These are phyloP conservation scores for Hippasteria phrygiana DNA, from an alignment of 53 echinoderm and acorn worm species.

Conservation along the genomic window DNA sequence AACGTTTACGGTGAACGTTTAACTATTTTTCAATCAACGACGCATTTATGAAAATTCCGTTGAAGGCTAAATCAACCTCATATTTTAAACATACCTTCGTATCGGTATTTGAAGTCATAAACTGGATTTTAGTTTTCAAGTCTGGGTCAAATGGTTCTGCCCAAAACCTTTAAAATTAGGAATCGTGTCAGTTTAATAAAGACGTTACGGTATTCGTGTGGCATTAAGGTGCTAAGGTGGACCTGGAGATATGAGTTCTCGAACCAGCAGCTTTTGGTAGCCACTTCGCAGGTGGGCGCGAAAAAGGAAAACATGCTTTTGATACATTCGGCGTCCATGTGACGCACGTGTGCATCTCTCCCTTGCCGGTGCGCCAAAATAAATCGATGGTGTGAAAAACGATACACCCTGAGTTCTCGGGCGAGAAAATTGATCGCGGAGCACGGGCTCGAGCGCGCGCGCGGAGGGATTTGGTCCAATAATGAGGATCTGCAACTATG, in stretches of 20 bases:
- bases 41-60: too few species aligned
- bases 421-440: slow-evolving; percentile 61
- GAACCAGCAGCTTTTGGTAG: neutral
- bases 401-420: slow-evolving; percentile 51
- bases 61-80: too few species aligned
- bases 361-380: slow-evolving; percentile 50
- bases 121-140: neutral
- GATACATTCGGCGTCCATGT: slow-evolving; percentile 61
- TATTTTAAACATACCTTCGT: too few species aligned
- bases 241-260: neutral
- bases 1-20: too few species aligned
- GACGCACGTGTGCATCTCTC: slow-evolving; percentile 29
- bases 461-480: slow-evolving; percentile 20
- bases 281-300: slow-evolving; percentile 6
- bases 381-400: slow-evolving; percentile 65
- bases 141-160: neutral
- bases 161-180: neutral
- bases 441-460: slow-evolving; percentile 35
- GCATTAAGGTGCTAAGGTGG: neutral
- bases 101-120: too few species aligned
- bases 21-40: too few species aligned
- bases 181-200: slow-evolving; percentile 20
- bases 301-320: slow-evolving; percentile 24
- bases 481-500: slow-evolving; percentile 30
- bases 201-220: neutral